phyloP scores from a whole-genome alignment of 2,797 vertebrate species.

The Rhabdophis nuchalis region DNA sequence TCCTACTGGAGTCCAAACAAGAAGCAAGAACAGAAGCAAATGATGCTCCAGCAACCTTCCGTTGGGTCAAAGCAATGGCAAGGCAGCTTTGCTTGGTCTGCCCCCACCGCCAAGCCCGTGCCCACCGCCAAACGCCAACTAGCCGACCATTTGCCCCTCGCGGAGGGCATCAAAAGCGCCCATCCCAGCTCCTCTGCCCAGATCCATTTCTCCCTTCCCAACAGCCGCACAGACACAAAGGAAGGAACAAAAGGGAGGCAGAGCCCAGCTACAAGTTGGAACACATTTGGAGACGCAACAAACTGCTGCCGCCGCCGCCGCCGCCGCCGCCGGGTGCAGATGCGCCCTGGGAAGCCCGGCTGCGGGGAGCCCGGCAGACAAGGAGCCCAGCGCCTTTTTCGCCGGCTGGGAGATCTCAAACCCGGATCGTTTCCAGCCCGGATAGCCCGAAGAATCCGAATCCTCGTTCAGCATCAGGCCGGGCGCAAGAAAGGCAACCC shows the following conservation, averaged over 20 bases:
- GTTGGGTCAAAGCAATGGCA: not conserved
- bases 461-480: not conserved
- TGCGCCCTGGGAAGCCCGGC: not conserved
- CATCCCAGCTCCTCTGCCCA: no score
- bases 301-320: not conserved
- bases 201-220: not conserved
- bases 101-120: fast-evolving
- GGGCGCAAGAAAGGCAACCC: not conserved
- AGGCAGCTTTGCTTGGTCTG: not conserved
- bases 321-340: not conserved
- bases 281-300: not conserved
- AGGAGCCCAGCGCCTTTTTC: not conserved
- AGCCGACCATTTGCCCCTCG: not conserved
- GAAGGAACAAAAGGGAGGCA: not conserved
- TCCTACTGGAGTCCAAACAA: not conserved
- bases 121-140: not conserved
- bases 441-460: not conserved
- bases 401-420: not conserved
- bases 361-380: not conserved
- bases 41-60: not conserved
- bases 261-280: not conserved
- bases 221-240: no score
- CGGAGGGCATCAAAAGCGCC: not conserved
- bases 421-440: not conserved
- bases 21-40: not conserved